Percentiles rank a stretch among this genome's conserved stretches.
Conservation (phyloP, 2,113 vertebrate genomes). For the Halichoeres trimaculatus region DNA sequence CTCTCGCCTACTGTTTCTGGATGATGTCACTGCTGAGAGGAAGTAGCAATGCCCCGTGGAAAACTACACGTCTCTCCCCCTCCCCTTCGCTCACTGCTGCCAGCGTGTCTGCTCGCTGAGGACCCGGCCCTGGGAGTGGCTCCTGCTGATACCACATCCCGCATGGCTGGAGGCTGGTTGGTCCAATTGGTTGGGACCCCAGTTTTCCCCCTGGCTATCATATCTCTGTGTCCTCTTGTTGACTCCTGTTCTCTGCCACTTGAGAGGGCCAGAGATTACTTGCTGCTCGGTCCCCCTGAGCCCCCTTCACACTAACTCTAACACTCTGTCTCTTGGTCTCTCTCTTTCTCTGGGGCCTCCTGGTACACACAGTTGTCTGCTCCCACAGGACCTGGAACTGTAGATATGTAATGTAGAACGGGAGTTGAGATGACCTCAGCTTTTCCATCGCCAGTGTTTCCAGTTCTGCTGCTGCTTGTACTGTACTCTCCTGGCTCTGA, state of each 20-base stretch:
- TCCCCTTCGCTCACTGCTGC: slow-evolving; percentile 52
- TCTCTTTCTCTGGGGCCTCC: slow-evolving; percentile 56
- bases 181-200: slow-evolving; percentile 54
- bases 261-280: slow-evolving; percentile 75
- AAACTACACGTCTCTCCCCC: slow-evolving; percentile 47
- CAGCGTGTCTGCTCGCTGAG: slow-evolving; percentile 67
- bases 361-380: slow-evolving; percentile 66
- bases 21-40: slow-evolving; percentile 66
- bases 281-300: slow-evolving; percentile 49
- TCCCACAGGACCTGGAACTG: slow-evolving; percentile 63
- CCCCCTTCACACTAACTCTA: slow-evolving; percentile 51
- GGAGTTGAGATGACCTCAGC: slow-evolving; percentile 74
- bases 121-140: slow-evolving; percentile 64
- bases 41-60: slow-evolving; percentile 58
- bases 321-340: slow-evolving; percentile 33
- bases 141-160: slow-evolving; percentile 64
- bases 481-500: slow-evolving; percentile 50
- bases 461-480: slow-evolving; percentile 38
- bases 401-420: slow-evolving; percentile 70
- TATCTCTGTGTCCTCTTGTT: slow-evolving; percentile 77
- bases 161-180: slow-evolving; percentile 49
- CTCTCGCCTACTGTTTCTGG: slow-evolving; percentile 23
- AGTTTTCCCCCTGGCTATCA: slow-evolving; percentile 61
- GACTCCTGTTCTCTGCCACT: slow-evolving; percentile 75
- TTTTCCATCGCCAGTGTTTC: slow-evolving; percentile 63